Conservation (phyloP, 1,140 invertebrate genomes). For the Linepithema humile region DNA sequence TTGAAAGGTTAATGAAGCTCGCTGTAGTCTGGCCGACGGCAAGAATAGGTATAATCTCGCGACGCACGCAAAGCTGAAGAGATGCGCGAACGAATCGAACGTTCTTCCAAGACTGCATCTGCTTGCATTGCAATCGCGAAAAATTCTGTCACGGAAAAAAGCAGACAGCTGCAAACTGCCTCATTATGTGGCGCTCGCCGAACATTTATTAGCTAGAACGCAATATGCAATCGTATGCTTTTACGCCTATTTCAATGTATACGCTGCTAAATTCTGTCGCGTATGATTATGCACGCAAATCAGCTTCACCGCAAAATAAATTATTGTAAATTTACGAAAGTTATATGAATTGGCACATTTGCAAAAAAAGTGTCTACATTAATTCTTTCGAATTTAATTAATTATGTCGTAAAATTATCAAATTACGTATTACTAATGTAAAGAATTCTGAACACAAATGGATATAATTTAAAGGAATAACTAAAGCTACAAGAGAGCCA, state of each 20-base stretch:
- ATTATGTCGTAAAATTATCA: no score
- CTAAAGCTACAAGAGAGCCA: no score
- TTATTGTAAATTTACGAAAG: no score
- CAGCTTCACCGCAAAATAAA: no score
- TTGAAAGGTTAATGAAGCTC: conserved; percentile 54
- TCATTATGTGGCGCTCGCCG: conserved; percentile 57
- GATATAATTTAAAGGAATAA: no score
- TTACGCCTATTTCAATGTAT: conserved; percentile 8
- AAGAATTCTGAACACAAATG: no score
- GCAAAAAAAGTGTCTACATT: no score
- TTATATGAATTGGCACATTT: no score
- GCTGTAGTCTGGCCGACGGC: neutral
- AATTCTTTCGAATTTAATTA: no score
- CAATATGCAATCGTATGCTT: neutral
- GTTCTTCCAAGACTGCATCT: conserved; percentile 62
- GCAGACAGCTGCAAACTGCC: conserved; percentile 64
- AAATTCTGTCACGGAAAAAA: conserved; percentile 68
- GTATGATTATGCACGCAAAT: no score
- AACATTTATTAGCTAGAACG: conserved; percentile 46
- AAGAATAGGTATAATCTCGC: conserved; percentile 43
- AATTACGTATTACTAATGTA: no score
- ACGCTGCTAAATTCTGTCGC: no score
- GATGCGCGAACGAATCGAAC: conserved; percentile 42
- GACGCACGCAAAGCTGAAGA: neutral
- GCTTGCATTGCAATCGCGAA: conserved; percentile 67